A percentile compares a stretch with the other conserved stretches of the same genome.
phyloP scores from a whole-genome alignment of 2,113 vertebrate genomes.

The Ophthalmotilapia sp. region DNA sequence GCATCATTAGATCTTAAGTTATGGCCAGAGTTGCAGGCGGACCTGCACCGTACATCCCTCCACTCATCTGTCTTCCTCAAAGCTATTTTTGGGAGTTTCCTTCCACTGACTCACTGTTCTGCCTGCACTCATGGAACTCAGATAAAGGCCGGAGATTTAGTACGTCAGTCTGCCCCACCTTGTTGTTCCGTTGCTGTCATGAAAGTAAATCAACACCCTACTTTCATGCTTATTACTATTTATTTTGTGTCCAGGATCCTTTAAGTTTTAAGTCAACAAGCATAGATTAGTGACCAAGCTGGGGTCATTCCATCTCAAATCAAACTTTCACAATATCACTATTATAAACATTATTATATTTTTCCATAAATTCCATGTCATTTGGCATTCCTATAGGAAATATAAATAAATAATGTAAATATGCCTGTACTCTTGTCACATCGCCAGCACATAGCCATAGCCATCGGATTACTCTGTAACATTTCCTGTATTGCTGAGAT shows the following conservation, averaged over 20 bases:
- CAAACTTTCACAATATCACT: not conserved
- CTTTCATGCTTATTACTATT: not conserved
- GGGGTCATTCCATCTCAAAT: not conserved
- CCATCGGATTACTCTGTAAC: not conserved
- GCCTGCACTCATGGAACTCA: not conserved
- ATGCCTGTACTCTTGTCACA: not conserved
- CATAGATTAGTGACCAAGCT: not conserved
- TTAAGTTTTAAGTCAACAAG: not conserved
- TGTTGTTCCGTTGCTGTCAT: not conserved
- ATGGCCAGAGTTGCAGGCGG: not conserved
- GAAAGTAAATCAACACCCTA: not conserved
- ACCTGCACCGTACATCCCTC: not conserved
- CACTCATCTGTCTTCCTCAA: not conserved
- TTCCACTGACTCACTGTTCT: not conserved
- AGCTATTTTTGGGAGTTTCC: conserved; percentile 7
- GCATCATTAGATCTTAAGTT: not conserved
- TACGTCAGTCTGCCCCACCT: not conserved
- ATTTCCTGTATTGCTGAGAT: not conserved
- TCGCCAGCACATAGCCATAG: not conserved
- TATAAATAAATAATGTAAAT: not conserved
- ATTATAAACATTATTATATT: not conserved
- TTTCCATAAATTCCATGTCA: not conserved
- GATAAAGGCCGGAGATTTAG: not conserved
- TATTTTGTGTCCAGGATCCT: not conserved
- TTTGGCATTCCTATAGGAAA: not conserved